A percentile compares a stretch with the other conserved stretches of the same genome.
phyloP scores from a whole-genome alignment of 2,888 invertebrate species.

The Sussaba pulchella region DNA sequence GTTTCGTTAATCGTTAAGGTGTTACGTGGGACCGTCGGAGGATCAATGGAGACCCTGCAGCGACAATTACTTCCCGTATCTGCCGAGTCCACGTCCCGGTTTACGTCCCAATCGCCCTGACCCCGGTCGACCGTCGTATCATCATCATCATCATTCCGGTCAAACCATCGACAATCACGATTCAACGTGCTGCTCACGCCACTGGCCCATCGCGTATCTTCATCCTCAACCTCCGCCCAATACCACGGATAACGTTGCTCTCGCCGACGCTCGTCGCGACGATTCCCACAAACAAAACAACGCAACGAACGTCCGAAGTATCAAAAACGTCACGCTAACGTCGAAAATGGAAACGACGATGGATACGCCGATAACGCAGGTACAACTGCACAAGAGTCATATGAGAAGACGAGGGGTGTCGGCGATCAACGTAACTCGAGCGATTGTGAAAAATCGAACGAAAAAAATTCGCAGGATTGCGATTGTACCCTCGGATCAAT shows the following conservation, averaged over 20 bases:
- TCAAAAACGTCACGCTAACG: background rate
- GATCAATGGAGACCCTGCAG: slow-evolving; percentile 96
- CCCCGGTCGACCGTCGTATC: slow-evolving; percentile 67
- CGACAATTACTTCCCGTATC: slow-evolving; percentile 91
- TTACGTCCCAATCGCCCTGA: slow-evolving; percentile 70
- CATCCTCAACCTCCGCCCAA: slow-evolving; percentile 93
- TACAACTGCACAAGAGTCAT: slow-evolving; percentile 49
- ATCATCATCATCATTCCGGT: background rate
- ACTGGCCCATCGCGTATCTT: slow-evolving; percentile 93
- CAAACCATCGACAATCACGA: slow-evolving; percentile 74
- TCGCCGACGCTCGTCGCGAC: slow-evolving; percentile 65
- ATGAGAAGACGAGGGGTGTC: slow-evolving; percentile 53
- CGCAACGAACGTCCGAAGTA: no score
- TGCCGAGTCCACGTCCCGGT: slow-evolving; percentile 73
- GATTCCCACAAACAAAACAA: background rate
- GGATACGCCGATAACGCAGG: slow-evolving; percentile 24
- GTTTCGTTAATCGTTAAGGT: slow-evolving; percentile 86
- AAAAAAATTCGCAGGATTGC: slow-evolving; percentile 43
- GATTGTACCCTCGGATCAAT: slow-evolving; percentile 24
- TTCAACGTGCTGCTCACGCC: slow-evolving; percentile 80
- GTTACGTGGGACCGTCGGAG: slow-evolving; percentile 91
- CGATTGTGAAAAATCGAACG: background rate
- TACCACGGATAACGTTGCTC: slow-evolving; percentile 84
- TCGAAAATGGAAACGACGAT: background rate
- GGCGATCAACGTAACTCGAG: background rate